Conservation (phyloP, 2,797 vertebrate genomes). For the Epinephelus awoara region DNA sequence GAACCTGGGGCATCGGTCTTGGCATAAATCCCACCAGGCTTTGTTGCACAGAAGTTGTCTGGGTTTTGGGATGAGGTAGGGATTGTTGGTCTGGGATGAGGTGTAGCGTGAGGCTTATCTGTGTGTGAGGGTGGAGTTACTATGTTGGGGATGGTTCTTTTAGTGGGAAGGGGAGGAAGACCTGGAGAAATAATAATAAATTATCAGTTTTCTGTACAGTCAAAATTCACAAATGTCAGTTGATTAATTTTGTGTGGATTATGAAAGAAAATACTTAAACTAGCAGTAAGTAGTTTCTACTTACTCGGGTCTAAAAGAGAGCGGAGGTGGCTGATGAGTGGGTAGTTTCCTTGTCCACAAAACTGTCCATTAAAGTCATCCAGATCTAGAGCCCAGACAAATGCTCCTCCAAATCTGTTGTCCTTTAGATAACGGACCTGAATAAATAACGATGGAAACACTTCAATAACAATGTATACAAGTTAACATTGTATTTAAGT, state of each 20-base stretch:
- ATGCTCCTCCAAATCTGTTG: conserved; percentile 82
- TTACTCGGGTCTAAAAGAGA: conserved; percentile 67
- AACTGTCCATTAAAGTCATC: conserved; percentile 85
- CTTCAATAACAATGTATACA: not conserved
- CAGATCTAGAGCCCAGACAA: conserved; percentile 84
- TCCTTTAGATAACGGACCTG: conserved; percentile 80
- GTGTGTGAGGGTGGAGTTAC: not conserved
- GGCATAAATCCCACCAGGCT: conserved; percentile 54
- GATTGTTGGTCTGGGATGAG: conserved; percentile 11
- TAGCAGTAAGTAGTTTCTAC: not conserved
- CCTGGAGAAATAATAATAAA: conserved; percentile 40
- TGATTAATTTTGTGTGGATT: not conserved
- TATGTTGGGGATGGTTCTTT: not conserved
- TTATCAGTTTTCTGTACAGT: not conserved
- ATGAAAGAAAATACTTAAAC: not conserved
- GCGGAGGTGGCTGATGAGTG: conserved; percentile 75
- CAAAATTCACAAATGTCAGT: not conserved
- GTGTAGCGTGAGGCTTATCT: not conserved
- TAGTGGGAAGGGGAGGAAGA: conserved; percentile 36
- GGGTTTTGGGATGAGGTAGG: not conserved
- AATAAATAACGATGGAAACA: not conserved
- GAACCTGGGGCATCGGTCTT: conserved; percentile 53
- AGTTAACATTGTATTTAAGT: not conserved
- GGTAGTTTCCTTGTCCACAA: conserved; percentile 77
- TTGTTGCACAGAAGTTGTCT: conserved; percentile 72